Base-by-base conservation (phyloP, 1,140 invertebrate genomes). In the Globodera ellingtonae region DNA sequence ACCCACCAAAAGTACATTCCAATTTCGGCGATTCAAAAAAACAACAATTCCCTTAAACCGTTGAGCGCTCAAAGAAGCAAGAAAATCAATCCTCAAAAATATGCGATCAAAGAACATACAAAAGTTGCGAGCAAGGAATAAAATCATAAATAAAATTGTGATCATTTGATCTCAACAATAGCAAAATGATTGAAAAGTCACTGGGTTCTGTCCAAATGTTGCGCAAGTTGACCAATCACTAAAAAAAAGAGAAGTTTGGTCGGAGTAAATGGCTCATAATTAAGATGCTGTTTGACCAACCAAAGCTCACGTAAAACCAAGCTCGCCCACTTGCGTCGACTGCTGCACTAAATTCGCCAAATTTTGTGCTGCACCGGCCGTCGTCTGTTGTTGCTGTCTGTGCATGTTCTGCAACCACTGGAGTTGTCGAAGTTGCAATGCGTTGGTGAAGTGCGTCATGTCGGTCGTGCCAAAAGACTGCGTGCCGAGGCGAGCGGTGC, bases 211-310 rank as follows among this genome's bases (percentile, higher is more conserved):
- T 59, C 15, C 56, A 59, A 59, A 59, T 59, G 56, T 15, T 59
- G 56, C 56, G 18, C 18, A 59, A 59, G 52, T 50, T 48, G 56
- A 0, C 47, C 62, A 50, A 77, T 59, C 9, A 65, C 78, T 79
- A 79, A 35, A 24, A 46, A 65, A 13, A 24, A n/a, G n/a, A n/a
- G n/a, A n/a, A n/a, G n/a, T n/a, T n/a, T n/a, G n/a, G n/a, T n/a
- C n/a, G n/a, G n/a, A n/a, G n/a, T n/a, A n/a, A n/a, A 67, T 9
- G 8, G 8, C 18, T 24, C n/a, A 67, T 67, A 8, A n/a, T 67
- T 6, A 21, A 24, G 5, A n/a, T 66, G 59, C 8, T 6, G 21
- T 21, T 15, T 73, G 47, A 75, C 21, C 21, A 44, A 1, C 9
- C 15, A 9, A 2, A 35, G 24, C 59, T 72, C 7, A 24, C 56